Base-by-base conservation (phyloP, 2,888 invertebrate species). In the Aporophyla nigra region DNA sequence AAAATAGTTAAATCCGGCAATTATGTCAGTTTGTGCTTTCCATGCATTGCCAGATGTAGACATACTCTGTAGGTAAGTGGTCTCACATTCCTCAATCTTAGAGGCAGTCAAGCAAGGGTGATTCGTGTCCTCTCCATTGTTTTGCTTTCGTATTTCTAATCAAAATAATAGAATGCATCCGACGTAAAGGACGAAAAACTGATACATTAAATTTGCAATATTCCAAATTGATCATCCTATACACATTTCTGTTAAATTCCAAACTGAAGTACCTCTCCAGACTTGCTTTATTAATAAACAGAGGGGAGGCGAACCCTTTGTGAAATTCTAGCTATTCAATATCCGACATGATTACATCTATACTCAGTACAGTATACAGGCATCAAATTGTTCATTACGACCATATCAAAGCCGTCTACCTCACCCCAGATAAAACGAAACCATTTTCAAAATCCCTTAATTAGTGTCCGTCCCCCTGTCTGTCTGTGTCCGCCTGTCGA, bases 401-500 rank as follows among this genome's bases (percentile, higher is more conserved):
- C 76, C 59, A 71, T 87, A 75, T 83, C 81, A 87, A 80, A 80
- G 80, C 72, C 80, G 81, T 82, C 82, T 85, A 74, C 33, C 33
- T 67, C 56, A 70, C 62, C 78, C 59, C 71, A 78, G 76, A 82
- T 81, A 84, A 83, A 83, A 80, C 76, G 82, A 84, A 85, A 86
- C 87, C 87, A 83, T 88, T 87, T 84, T 83, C 83, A 24, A 89
- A 88, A 88, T 83, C 82, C 89, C 86, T 89, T 89, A 89, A 91
- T 91, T 91, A 90, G 90, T 78, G 87, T 73, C 80, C 87, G 78
- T 77, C 74, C 86, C 84, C 86, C 78, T 83, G 89, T 86, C 89
- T 85, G 88, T 87, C 90, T 86, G 77, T 87, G 89, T 86, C 89
- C 85, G 88, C 71, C 82, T 83, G 86, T 87, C 88, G 90, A 89